phyloP scores from a whole-genome alignment of 2,797 vertebrate genomes.

The Euphonia xanthogaster region DNA sequence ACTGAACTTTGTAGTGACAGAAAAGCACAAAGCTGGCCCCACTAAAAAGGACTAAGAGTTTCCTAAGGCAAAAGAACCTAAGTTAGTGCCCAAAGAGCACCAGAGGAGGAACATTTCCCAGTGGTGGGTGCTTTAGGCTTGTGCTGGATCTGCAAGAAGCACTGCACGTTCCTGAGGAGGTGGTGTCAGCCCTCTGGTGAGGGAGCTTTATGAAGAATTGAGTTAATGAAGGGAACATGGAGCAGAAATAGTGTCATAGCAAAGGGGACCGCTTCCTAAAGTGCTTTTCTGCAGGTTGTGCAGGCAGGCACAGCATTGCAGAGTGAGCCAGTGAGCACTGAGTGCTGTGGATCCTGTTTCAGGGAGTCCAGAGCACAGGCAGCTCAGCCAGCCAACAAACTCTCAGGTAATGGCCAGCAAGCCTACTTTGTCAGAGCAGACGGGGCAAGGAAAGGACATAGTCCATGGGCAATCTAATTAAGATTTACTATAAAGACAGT shows the following conservation, averaged over 20 bases:
- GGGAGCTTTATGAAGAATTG: not conserved
- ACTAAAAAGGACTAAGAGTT: not conserved
- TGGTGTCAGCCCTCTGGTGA: not conserved
- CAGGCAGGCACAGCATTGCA: not conserved
- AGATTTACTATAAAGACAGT: not conserved
- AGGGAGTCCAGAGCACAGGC: not conserved
- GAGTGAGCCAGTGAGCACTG: not conserved
- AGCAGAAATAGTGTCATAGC: not conserved
- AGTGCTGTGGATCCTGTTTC: not conserved
- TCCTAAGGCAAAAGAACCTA: not conserved
- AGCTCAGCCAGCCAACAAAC: not conserved
- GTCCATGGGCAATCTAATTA: not conserved
- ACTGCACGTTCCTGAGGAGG: not conserved
- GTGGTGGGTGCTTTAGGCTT: not conserved
- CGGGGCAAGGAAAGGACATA: not conserved
- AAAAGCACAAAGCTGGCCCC: not conserved
- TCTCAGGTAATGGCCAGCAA: not conserved
- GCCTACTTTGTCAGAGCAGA: not conserved
- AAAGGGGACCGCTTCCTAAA: not conserved
- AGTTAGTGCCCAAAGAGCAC: not conserved
- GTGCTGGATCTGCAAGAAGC: not conserved
- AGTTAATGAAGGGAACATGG: not conserved
- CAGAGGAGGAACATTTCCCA: not conserved
- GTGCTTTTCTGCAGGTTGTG: not conserved
- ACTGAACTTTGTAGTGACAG: not conserved